Conservation (phyloP, 1,140 invertebrate genomes). For the Aplysia californica region DNA sequence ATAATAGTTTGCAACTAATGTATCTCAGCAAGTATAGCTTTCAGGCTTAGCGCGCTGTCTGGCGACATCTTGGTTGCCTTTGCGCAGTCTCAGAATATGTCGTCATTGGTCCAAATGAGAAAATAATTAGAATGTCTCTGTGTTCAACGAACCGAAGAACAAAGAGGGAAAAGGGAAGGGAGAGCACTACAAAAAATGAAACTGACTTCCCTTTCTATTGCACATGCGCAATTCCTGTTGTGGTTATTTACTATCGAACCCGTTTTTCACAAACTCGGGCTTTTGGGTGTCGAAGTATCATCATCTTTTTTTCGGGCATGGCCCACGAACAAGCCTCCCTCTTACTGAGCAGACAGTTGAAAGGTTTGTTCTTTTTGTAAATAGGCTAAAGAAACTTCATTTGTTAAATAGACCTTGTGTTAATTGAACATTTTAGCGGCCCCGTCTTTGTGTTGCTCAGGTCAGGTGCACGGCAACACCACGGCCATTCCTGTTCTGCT, state of each 20-base stretch:
- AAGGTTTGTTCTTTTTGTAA: conserved; percentile 11
- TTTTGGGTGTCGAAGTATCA: background rate
- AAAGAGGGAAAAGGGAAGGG: background rate
- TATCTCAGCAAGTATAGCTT: background rate
- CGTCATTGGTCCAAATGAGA: background rate
- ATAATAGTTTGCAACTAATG: background rate
- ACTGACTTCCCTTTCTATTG: background rate
- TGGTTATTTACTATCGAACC: conserved; percentile 20
- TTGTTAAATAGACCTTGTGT: background rate
- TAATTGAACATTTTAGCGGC: background rate
- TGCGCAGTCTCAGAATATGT: background rate
- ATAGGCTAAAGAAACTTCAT: background rate
- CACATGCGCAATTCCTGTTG: conserved; percentile 7
- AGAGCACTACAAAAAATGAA: background rate
- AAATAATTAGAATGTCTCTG: background rate
- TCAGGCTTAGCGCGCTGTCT: background rate
- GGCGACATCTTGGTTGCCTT: background rate
- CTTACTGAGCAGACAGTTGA: conserved; percentile 25
- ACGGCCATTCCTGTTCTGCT: too few relatives aligned
- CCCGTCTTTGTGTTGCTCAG: background rate
- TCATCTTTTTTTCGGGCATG: conserved; percentile 27
- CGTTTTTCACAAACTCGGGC: background rate
- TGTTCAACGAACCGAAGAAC: background rate
- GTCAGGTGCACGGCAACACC: too few relatives aligned
- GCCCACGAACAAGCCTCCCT: conserved; percentile 28